Percentiles rank a stretch among this genome's conserved stretches.
phyloP scores from a whole-genome alignment of 2,888 invertebrate species.

The Alviniconcha strummeri region DNA sequence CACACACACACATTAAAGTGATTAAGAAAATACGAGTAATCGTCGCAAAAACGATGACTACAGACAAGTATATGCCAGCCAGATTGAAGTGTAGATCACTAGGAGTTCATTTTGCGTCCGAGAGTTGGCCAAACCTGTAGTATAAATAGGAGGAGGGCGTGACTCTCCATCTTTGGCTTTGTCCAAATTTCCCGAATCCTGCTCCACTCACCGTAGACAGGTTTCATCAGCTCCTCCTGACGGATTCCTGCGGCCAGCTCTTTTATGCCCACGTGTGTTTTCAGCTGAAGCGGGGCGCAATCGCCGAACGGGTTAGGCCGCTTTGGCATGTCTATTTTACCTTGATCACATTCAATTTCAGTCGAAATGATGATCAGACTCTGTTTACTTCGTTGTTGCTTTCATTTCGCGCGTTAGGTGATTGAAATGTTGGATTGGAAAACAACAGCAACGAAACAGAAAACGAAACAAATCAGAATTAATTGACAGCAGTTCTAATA shows the following conservation, averaged over 20 bases:
- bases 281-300: conserved; percentile 61
- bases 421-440: not conserved
- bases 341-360: not conserved
- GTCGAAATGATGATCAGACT: not conserved
- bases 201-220: conserved; percentile 61
- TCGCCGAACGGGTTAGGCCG: conserved; percentile 66
- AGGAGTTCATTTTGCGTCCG: not conserved
- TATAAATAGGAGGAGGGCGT: not conserved
- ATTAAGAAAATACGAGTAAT: not conserved
- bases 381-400: not conserved
- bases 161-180: no score
- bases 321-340: conserved; percentile 56
- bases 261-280: conserved; percentile 60
- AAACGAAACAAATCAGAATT: no score
- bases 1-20: not conserved
- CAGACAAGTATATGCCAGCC: not conserved
- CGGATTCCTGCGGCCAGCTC: conserved; percentile 59
- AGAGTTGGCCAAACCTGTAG: not conserved
- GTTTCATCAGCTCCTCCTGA: conserved; percentile 57
- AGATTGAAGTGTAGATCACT: not conserved
- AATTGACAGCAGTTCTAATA: no score
- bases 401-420: conserved; percentile 26
- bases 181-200: not conserved
- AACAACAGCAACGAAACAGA: not conserved
- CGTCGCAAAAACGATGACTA: no score